Evolutionary conservation across 2,113 vertebrate species (phyloP), one percentile per base, ranked within the genome.

Genomic region (Microcebus jonahi): DNA sequence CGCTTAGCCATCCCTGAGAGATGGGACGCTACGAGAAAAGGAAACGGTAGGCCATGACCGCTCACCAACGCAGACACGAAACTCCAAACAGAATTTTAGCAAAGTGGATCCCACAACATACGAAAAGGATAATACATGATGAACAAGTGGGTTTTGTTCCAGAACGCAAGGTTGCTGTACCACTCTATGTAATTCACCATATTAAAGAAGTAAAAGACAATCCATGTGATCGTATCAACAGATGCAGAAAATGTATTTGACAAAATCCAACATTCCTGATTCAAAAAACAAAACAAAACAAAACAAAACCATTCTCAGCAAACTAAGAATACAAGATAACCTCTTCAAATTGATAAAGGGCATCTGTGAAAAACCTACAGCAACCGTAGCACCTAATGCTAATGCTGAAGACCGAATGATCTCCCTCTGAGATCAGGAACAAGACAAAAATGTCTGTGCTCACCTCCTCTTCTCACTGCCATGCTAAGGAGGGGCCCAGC

Each of bases 41-140:
- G 63, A 25, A 20, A 27, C 0, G 6, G 4, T 1, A 15, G 25
- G 1, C 29, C 63, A 61, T 0, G 10, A 9, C 20, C 20, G 9
- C 34, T 48, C 57, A 25, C 4, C 27, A 45, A 23, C 27, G 39
- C 2, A 36, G 48, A 71, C 34, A 23, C 10, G 21, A 29, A 39
- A 55, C 34, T n/a, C 73, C 48, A 68, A 53, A 42, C 61, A 27
- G 68, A 48, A 75, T 42, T 8, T 53, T 25, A 20, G 31, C 76
- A 63, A 45, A 50, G 17, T 4, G 57, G 67, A 36, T 11, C 48
- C 17, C 9, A 3, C 36, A 8, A n/a, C 17, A 23, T 6, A n/a
- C 1, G 12, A 25, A 29, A 45, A 65, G 36, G 61, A 53, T 18
- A 34, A 42, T 4, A 31, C 2, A 0, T 31, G 15, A 21, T 17